These are phyloP conservation scores for Palloptera scutellata DNA, from an alignment of 2,888 invertebrate genomes.

Conservation along the genomic window DNA sequence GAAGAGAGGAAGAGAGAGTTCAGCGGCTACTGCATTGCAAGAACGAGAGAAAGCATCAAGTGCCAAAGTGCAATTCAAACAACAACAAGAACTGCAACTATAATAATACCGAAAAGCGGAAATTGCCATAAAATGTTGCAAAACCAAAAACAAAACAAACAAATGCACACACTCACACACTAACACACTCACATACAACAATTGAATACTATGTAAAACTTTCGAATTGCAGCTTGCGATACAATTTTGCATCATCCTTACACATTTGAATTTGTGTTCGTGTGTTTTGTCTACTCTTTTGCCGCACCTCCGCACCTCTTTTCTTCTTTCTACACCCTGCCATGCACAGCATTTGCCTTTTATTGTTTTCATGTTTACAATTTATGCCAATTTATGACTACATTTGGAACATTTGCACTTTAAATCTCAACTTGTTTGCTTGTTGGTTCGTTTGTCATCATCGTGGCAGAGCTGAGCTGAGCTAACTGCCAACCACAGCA, in stretches of 20 bases:
- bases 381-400: conserved; percentile 26
- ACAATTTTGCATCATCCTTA: background rate
- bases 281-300: background rate
- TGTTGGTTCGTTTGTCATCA: background rate
- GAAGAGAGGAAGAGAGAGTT: too few species aligned
- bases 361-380: conserved; percentile 17
- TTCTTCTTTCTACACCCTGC: background rate
- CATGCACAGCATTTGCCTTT: background rate
- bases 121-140: conserved; percentile 31
- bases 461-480: background rate
- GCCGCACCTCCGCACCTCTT: background rate
- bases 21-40: too few species aligned
- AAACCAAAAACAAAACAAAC: conserved; percentile 3
- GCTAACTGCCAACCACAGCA: too few species aligned
- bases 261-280: background rate
- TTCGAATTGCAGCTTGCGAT: conserved; percentile 1
- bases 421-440: conserved; percentile 10
- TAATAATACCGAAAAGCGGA: conserved; percentile 24
- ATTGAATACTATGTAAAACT: conserved; percentile 1
- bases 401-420: conserved; percentile 20
- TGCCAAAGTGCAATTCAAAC: conserved; percentile 31
- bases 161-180: background rate
- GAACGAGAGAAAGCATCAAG: conserved; percentile 20
- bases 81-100: conserved; percentile 10
- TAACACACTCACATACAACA: conserved; percentile 6